Percentiles rank a stretch among this genome's conserved stretches.
phyloP scores from a whole-genome alignment of 1,140 invertebrate species.

The Zaprionus gabonicus region DNA sequence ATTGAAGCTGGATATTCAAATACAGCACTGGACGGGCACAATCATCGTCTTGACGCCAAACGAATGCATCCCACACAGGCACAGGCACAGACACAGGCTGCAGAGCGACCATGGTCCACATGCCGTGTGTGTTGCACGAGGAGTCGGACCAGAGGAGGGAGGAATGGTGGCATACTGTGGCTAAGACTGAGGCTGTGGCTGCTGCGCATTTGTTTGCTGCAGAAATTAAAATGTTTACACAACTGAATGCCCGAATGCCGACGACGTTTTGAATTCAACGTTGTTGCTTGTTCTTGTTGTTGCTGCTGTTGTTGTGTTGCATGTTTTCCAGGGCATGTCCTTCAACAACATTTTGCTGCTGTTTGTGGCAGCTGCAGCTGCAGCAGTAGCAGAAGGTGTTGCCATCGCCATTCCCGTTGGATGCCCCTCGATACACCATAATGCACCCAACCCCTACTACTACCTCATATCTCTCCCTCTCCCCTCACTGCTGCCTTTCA shows the following conservation, averaged over 20 bases:
- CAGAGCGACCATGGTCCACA: constrained; percentile 64
- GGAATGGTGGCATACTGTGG: constrained; percentile 3
- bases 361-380: constrained; percentile 22
- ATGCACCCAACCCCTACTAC: neutral
- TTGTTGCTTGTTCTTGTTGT: constrained; percentile 38
- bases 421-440: constrained; percentile 3
- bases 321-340: constrained; percentile 49
- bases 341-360: constrained; percentile 48
- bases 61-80: constrained; percentile 8
- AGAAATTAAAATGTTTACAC: constrained; percentile 83
- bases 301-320: constrained; percentile 37
- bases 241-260: constrained; percentile 73
- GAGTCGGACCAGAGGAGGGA: neutral
- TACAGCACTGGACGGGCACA: constrained; percentile 15
- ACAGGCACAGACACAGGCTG: neutral
- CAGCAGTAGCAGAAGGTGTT: constrained; percentile 35
- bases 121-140: constrained; percentile 7
- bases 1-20: constrained; percentile 64
- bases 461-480: neutral
- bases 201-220: constrained; percentile 74
- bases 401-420: constrained; percentile 14
- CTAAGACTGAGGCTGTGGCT: constrained; percentile 60
- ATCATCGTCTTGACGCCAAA: constrained; percentile 48
- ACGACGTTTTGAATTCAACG: constrained; percentile 73
- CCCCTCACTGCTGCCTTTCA: neutral